These are phyloP conservation scores for Panurus biarmicus DNA, from an alignment of 2,113 vertebrate genomes.

Conservation along the genomic window DNA sequence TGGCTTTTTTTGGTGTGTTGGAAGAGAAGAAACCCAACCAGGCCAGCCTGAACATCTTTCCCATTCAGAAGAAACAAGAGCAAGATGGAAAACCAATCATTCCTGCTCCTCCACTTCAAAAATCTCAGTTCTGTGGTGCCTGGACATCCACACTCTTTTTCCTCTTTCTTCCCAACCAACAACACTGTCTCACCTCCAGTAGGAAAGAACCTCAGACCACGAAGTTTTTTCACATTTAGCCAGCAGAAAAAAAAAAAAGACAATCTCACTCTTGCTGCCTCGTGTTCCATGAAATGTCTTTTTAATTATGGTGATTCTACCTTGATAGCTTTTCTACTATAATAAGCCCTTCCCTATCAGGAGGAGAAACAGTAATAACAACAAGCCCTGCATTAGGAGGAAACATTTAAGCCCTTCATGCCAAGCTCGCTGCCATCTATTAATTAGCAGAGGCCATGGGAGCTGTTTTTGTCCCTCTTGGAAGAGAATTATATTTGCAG, in stretches of 20 bases:
- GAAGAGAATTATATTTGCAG: background rate
- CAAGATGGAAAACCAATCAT: background rate
- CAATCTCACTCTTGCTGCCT: background rate
- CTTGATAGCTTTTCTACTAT: background rate
- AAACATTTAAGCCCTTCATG: background rate
- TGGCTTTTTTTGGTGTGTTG: background rate
- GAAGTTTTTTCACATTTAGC: background rate
- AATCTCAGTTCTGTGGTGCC: background rate
- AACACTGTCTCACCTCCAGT: background rate
- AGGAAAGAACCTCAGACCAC: background rate
- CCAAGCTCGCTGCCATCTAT: background rate
- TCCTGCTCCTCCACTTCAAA: background rate
- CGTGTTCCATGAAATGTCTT: background rate
- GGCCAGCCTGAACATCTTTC: background rate
- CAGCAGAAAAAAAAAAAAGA: no score
- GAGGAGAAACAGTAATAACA: background rate
- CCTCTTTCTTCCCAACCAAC: background rate
- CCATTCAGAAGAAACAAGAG: background rate
- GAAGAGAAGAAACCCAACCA: background rate
- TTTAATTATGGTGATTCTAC: slow-evolving; percentile 41
- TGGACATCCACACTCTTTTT: background rate
- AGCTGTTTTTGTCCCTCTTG: background rate
- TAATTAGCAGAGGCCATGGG: slow-evolving; percentile 28
- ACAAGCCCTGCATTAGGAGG: background rate
- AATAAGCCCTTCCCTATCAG: background rate